Evolutionary conservation across 1,140 invertebrate genomes (phyloP).

Genomic region (Epicauta chinensis): DNA sequence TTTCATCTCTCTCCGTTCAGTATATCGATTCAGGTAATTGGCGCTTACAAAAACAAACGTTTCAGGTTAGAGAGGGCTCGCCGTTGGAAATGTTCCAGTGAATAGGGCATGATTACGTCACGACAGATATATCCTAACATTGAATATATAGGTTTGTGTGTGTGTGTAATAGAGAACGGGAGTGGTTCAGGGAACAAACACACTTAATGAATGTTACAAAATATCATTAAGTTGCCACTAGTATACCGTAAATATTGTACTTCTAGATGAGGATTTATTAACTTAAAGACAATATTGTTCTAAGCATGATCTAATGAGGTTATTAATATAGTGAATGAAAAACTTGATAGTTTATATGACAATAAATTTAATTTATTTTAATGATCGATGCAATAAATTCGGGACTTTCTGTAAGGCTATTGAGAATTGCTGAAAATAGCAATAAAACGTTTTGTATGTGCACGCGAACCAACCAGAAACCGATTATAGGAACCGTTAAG

Average conservation of each 20-base stretch:
- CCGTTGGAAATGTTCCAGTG: background rate
- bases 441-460: no score
- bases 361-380: no score
- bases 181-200: constrained; percentile 18
- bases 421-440: constrained; percentile 5
- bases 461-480: no score
- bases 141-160: background rate
- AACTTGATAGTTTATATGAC: no score
- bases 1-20: no score
- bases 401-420: constrained; percentile 11
- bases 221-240: constrained; percentile 20
- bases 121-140: constrained; percentile 5
- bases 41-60: constrained; percentile 11
- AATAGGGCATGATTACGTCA: constrained; percentile 17
- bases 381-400: background rate
- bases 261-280: constrained; percentile 16
- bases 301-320: constrained; percentile 9
- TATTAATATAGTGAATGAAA: background rate
- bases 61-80: background rate
- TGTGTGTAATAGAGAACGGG: constrained; percentile 10
- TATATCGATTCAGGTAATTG: constrained; percentile 13
- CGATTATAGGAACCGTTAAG: no score
- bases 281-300: constrained; percentile 15
- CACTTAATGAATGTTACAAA: constrained; percentile 19
- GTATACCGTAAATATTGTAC: constrained; percentile 14